Base-by-base conservation (phyloP, 2,888 invertebrate genomes). In the Lithodes maja region DNA sequence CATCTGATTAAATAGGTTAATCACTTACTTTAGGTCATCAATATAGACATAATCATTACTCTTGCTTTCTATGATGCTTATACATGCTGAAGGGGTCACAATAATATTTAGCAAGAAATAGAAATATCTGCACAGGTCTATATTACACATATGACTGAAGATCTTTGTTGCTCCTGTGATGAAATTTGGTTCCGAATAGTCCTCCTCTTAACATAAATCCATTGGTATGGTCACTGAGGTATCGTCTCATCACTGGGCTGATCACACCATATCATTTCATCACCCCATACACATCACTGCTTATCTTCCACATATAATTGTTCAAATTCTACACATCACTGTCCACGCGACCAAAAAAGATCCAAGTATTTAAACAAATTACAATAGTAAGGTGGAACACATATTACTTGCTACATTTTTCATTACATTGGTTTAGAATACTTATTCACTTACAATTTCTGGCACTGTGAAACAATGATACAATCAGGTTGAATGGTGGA, bases 191-290 rank as follows among this genome's bases (percentile, higher is more conserved):
- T 33, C 33, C 33, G 71, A 15, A 52, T 68, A 68, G 61, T 68
- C 81, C 61, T 81, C 12, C 68, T 81, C 7, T 49, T 81, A 68
- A 53, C 78, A 78, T 69, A 79, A 17, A 69, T 61, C 69, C 85
- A 85, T 33, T 85, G 68, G 15, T 69, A 68, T 71, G 3, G 61
- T 79, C 52, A 85, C 52, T 85, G 85, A 85, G 85, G 85, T 85
- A 85, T 85, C 61, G 78, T 17, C 69, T 79, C 52, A 82, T 69
- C 49, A 82, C 49, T 33, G 17, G 71, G 71, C 71, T 61, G 61
- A 12, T 61, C 61, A 61, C 61, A n/a, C 12, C 12, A 71, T 61
- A 61, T 61, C 7, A 71, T 5, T 17, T 17, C 15, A 12, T 71
- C 12, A 71, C 71, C 17, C 12, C 17, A 71, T 5, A 5, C 71